Evolutionary conservation across 1,140 invertebrate genomes (phyloP), one percentile per base, ranked within the genome.

Genomic region (Musca domestica): DNA sequence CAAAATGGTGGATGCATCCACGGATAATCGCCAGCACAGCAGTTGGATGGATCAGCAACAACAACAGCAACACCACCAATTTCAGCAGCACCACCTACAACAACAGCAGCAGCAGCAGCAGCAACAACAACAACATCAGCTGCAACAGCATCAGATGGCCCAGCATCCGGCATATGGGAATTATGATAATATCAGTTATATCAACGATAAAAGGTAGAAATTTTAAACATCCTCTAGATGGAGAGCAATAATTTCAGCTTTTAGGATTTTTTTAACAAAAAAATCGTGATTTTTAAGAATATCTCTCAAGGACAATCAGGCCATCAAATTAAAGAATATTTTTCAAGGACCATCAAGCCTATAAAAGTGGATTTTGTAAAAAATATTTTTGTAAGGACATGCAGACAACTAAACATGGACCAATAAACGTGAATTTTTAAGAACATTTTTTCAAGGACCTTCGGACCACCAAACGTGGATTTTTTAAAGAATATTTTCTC

Each of bases 1-100:
- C 7, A 72, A 67, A 49, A 67, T 58, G 48, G 25, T 25, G 15
- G 69, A 70, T 49, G 58, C 58, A 3, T 17, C 56, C 27, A 61
- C 56, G 7, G 56, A 61, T 61, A 61, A 61, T 34, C 56, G 56
- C 1, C 56, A 34, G 10, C 27, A 27, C 54, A 17, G 15, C 9
- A 9, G 23, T 5, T 61, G 56, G 56, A 19, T 61, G 27, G 56
- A 61, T 41, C 56, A 61, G 3, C 56, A 61, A 41, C 23, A 56
- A n/a, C 52, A 56, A 22, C 52, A 56, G 23, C 52, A 56, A 9
- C 52, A 56, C 2, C 51, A 52, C 10, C 51, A 52, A 3, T 14
- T 12, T 0, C 51, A 52, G 15, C 51, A 52, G 9, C 51, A 52
- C 2, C 54, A 58, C 5, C 25, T n/a, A 19, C 52, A 58, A n/a